Conservation (phyloP, 2,888 invertebrate genomes). For the Lypha dubia region DNA sequence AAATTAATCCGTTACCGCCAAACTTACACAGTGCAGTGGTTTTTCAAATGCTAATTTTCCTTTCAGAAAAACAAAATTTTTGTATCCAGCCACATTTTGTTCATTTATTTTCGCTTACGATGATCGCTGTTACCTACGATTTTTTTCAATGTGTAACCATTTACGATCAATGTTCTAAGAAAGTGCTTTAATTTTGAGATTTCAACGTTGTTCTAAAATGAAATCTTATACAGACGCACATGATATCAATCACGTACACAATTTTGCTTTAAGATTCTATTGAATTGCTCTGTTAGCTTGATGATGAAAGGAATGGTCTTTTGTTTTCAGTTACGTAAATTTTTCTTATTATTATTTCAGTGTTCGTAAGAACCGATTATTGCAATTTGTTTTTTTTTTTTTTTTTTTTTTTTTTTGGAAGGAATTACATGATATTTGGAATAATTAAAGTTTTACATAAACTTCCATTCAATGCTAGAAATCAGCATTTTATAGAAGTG, state of each 20-base stretch:
- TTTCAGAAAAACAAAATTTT: neutral
- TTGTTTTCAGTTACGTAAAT: slow-evolving; percentile 41
- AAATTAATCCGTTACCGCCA: neutral
- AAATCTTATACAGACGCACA: neutral
- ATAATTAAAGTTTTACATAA: slow-evolving; percentile 33
- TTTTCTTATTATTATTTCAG: neutral
- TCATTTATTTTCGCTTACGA: neutral
- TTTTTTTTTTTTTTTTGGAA: too few relatives aligned
- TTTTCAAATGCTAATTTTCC: slow-evolving; percentile 3
- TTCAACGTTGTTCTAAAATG: slow-evolving; percentile 7
- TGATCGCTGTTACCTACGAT: neutral
- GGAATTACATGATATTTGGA: slow-evolving; percentile 38
- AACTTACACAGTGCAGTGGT: neutral
- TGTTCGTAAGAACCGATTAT: neutral
- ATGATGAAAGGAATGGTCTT: neutral
- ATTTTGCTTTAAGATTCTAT: neutral
- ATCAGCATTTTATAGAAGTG: slow-evolving; percentile 22
- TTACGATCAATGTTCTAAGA: slow-evolving; percentile 64
- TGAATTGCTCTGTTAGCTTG: neutral
- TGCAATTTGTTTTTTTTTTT: too few relatives aligned
- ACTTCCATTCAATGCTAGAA: slow-evolving; percentile 13
- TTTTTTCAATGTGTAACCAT: slow-evolving; percentile 19
- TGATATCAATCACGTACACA: slow-evolving; percentile 59
- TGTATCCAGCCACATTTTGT: slow-evolving; percentile 11
- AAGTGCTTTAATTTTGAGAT: slow-evolving; percentile 41